A percentile compares a stretch with the other conserved stretches of the same genome.
Conservation (phyloP, 2,113 vertebrate species). For the Anhinga rufa region DNA sequence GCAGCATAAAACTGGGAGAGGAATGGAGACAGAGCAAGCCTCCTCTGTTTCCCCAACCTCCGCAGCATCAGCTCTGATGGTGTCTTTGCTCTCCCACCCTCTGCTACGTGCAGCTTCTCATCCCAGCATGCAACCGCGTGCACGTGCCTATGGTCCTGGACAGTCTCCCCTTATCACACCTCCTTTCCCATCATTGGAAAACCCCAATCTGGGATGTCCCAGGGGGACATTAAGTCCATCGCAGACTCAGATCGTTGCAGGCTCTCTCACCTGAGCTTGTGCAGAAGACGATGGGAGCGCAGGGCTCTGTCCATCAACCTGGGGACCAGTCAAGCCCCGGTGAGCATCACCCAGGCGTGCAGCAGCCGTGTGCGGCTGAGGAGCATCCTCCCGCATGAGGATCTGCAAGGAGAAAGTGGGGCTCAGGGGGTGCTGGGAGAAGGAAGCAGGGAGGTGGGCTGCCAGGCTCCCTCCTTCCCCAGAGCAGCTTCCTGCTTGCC, state of each 20-base stretch:
- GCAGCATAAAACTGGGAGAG: not conserved
- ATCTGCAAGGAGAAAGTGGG: conserved; percentile 12
- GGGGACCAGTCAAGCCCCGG: not conserved
- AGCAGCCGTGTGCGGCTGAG: not conserved
- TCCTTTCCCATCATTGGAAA: not conserved
- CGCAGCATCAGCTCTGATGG: not conserved
- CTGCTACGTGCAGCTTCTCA: not conserved
- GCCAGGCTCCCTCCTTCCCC: not conserved
- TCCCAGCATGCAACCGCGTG: not conserved
- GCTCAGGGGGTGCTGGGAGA: not conserved
- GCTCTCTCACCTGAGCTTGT: conserved; percentile 6
- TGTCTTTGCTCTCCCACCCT: not conserved
- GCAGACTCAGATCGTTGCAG: not conserved
- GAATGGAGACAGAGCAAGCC: not conserved
- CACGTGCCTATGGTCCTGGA: not conserved
- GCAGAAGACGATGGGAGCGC: not conserved
- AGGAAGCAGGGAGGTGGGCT: not conserved
- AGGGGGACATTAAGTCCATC: not conserved
- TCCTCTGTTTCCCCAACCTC: not conserved
- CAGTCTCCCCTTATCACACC: not conserved
- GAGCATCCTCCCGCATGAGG: not conserved
- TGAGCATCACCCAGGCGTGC: not conserved
- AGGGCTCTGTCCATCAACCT: not conserved
- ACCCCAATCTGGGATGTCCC: not conserved
- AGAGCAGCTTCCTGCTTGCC: not conserved